phyloP scores from a whole-genome alignment of 2,113 vertebrate species.

The Entosphenus tridentatus region DNA sequence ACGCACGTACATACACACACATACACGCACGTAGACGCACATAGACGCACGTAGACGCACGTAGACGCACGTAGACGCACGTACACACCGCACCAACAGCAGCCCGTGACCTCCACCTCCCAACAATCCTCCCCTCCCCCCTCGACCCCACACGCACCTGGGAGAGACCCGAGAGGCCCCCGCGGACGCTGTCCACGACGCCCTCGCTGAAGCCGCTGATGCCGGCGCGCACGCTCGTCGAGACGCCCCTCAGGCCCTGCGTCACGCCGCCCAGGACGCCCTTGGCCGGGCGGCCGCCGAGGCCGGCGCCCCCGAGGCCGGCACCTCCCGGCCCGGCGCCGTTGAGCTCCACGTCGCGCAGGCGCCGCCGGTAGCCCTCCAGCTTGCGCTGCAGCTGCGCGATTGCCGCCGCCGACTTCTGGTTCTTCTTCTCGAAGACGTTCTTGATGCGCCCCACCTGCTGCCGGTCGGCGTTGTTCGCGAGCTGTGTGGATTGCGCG shows the following conservation, averaged over 20 bases:
- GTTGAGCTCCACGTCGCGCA: conserved; percentile 84
- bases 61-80: no score
- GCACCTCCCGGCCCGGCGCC: conserved; percentile 7
- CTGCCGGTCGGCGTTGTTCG: conserved; percentile 89
- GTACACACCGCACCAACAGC: no score
- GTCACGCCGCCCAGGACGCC: conserved; percentile 95
- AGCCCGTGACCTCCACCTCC: no score
- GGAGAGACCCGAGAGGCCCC: conserved; percentile 66
- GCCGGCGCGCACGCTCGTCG: conserved; percentile 76
- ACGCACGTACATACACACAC: no score
- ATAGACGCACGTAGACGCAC: no score
- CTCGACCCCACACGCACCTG: conserved; percentile 17
- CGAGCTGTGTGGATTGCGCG: conserved; percentile 19
- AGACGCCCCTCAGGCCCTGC: conserved; percentile 79
- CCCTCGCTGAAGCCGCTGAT: conserved; percentile 86
- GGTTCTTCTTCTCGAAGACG: conserved; percentile 98
- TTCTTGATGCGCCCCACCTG: conserved; percentile 89
- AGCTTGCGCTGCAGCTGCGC: conserved; percentile 92
- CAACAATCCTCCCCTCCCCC: no score
- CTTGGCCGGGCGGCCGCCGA: conserved; percentile 45
- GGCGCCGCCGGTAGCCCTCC: conserved; percentile 81
- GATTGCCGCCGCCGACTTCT: conserved; percentile 89
- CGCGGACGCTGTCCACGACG: conserved; percentile 77
- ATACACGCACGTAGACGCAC: no score
- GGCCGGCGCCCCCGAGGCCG: conserved; percentile 8